These are phyloP conservation scores for Diarsia brunnea DNA, from an alignment of 2,888 invertebrate species.

Conservation along the genomic window DNA sequence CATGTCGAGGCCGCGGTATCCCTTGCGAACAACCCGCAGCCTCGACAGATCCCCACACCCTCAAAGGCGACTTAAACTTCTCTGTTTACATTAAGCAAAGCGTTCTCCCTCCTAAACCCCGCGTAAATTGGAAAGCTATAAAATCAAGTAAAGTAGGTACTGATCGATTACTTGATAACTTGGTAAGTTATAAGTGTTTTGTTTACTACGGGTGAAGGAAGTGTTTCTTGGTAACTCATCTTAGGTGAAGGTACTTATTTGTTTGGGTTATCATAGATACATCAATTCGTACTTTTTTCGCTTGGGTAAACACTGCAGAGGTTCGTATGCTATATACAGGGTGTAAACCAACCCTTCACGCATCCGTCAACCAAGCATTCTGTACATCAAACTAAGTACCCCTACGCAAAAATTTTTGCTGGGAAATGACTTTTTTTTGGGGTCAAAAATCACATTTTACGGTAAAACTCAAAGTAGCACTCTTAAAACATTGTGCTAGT, in stretches of 20 bases:
- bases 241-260: not conserved
- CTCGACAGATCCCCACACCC: not conserved
- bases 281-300: not conserved
- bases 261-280: not conserved
- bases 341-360: no score
- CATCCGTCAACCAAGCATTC: no score
- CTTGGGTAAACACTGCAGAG: not conserved
- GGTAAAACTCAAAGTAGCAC: no score
- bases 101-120: constrained; percentile 4
- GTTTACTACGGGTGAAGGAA: constrained; percentile 17
- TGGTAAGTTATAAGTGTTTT: constrained; percentile 48
- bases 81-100: constrained; percentile 33
- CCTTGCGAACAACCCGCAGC: no score
- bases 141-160: constrained; percentile 44
- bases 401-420: no score
- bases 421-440: no score
- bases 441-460: no score
- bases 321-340: not conserved
- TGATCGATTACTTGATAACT: constrained; percentile 50
- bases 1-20: no score
- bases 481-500: no score
- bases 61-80: constrained; percentile 5
- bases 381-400: no score
- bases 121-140: constrained; percentile 35
- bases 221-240: not conserved